Conservation (phyloP, 2,888 invertebrate genomes). For the Drosophila silvestris region DNA sequence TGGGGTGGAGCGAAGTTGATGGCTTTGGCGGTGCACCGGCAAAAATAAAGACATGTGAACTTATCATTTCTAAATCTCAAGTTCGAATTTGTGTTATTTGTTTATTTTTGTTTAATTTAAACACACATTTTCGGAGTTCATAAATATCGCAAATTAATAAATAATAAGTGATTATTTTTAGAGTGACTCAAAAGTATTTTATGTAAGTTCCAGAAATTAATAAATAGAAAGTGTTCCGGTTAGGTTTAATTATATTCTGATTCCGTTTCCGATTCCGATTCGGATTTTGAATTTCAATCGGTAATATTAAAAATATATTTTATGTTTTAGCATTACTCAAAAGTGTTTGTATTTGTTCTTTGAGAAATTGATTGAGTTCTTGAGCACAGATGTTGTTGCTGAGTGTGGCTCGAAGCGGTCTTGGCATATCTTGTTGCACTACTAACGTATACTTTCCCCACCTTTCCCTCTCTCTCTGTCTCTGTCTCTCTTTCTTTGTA, state of each 20-base stretch:
- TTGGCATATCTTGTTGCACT: slow-evolving; percentile 51
- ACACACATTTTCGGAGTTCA: fast-evolving
- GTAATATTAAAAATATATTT: neutral
- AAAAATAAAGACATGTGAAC: neutral
- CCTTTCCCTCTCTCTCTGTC: neutral
- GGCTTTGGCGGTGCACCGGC: neutral
- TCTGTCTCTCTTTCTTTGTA: neutral
- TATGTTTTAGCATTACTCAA: neutral
- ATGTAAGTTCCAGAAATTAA: neutral
- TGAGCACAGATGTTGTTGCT: neutral
- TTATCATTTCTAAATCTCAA: neutral
- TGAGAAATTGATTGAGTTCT: neutral
- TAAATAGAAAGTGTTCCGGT: too few species aligned
- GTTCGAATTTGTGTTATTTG: neutral
- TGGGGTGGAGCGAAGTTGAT: neutral
- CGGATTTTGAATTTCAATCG: neutral
- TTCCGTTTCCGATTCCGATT: neutral
- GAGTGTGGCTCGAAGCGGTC: slow-evolving; percentile 36
- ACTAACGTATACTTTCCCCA: slow-evolving; percentile 38
- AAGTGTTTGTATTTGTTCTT: neutral
- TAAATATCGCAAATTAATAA: neutral
- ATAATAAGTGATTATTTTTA: neutral
- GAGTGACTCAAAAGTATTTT: too few species aligned
- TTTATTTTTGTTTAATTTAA: neutral
- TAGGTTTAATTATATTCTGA: neutral